Evolutionary conservation across 2,797 vertebrate species (phyloP).

Genomic region (Myiotriccus ornatus): DNA sequence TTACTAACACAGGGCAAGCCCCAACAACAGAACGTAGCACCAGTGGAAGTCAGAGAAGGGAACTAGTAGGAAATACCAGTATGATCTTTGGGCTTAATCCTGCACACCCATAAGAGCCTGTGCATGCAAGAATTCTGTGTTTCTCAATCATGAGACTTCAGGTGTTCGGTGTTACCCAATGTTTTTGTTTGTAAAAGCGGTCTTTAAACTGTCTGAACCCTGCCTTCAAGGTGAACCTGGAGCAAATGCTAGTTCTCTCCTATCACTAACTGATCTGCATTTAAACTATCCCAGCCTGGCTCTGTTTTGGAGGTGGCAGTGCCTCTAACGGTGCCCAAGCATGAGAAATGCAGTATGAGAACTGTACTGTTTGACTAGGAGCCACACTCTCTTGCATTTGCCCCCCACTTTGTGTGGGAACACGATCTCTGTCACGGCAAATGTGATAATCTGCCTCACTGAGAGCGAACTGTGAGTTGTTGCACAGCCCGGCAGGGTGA

Average conservation of each 20-base stretch:
- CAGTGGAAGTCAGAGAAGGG: not conserved
- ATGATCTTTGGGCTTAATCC: not conserved
- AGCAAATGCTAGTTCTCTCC: not conserved
- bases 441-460: not conserved
- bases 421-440: not conserved
- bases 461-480: not conserved
- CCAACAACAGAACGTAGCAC: not conserved
- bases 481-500: not conserved
- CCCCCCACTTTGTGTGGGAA: not conserved
- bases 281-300: not conserved
- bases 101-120: not conserved
- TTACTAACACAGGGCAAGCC: not conserved
- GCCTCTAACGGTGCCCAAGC: not conserved
- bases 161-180: not conserved
- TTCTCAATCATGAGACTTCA: not conserved
- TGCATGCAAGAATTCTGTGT: not conserved
- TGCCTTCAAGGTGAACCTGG: not conserved
- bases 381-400: fast-evolving
- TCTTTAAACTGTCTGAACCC: not conserved
- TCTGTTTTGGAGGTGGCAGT: not conserved
- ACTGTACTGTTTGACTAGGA: not conserved
- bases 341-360: not conserved
- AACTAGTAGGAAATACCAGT: not conserved
- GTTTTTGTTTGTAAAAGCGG: not conserved
- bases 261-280: not conserved